These are phyloP conservation scores for Mycteria americana DNA, from an alignment of 2,797 vertebrate species.

Conservation along the genomic window DNA sequence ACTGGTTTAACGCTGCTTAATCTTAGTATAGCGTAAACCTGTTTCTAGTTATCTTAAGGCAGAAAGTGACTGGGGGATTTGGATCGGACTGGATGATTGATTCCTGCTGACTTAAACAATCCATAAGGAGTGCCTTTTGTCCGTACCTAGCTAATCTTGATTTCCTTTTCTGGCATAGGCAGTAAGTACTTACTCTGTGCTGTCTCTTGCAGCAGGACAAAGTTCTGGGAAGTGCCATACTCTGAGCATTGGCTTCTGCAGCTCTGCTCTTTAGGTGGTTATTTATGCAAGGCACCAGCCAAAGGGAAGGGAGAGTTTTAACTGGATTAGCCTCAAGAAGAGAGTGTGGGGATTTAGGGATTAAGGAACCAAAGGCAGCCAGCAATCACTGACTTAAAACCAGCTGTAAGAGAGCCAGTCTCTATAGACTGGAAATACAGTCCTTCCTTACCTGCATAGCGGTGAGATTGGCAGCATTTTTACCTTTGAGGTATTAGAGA, in stretches of 20 bases:
- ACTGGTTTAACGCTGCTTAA: conserved; percentile 50
- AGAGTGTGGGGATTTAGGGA: conserved; percentile 64
- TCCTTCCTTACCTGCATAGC: not conserved
- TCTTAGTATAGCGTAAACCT: conserved; percentile 44
- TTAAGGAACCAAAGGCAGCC: conserved; percentile 58
- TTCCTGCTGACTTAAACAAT: conserved; percentile 25
- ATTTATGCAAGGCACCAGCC: conserved; percentile 22
- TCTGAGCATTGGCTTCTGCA: not conserved
- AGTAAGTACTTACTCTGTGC: not conserved
- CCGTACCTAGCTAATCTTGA: conserved; percentile 1
- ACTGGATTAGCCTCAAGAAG: conserved; percentile 66
- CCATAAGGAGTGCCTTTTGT: conserved; percentile 1
- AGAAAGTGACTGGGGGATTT: conserved; percentile 44
- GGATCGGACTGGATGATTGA: conserved; percentile 39
- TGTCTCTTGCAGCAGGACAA: not conserved
- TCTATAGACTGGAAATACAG: not conserved
- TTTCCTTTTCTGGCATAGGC: conserved; percentile 12
- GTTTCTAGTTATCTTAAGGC: conserved; percentile 52
- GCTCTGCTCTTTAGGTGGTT: conserved; percentile 26
- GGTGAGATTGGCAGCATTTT: not conserved
- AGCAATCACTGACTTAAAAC: conserved; percentile 40
- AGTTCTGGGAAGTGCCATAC: not conserved
- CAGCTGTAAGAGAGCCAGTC: not conserved
- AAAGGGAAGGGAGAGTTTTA: conserved; percentile 58
- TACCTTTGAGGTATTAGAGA: not conserved